Conservation (phyloP, 2,797 vertebrate species). For the Chaetodon trifasciatus region DNA sequence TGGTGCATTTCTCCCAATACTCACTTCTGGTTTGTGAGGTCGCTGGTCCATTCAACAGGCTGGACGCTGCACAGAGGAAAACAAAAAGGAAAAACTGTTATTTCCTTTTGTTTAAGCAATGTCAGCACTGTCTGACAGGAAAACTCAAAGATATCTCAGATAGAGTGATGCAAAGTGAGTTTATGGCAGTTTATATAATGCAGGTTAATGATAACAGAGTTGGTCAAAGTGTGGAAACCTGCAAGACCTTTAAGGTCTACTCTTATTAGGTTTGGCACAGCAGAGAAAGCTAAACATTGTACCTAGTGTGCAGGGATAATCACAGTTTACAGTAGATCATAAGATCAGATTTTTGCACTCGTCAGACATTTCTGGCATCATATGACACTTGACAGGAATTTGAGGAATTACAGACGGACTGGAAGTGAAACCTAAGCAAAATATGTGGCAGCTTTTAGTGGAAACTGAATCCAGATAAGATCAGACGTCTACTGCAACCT, state of each 20-base stretch:
- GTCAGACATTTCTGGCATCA: conserved; percentile 29
- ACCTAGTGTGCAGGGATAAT: background rate
- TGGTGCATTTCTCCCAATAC: conserved; percentile 37
- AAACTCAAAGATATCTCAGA: background rate
- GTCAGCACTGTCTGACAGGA: conserved; percentile 39
- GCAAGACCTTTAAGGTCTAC: conserved; percentile 55
- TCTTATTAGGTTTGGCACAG: background rate
- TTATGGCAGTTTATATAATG: conserved; percentile 13
- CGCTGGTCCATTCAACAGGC: conserved; percentile 81
- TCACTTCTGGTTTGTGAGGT: conserved; percentile 85
- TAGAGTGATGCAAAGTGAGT: background rate
- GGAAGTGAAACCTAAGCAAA: conserved; percentile 26
- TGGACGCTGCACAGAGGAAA: conserved; percentile 76
- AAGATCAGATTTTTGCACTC: background rate
- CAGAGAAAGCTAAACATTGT: conserved; percentile 16
- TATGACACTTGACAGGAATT: background rate
- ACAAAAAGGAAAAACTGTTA: conserved; percentile 13
- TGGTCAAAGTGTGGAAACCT: conserved; percentile 37
- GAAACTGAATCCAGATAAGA: conserved; percentile 27
- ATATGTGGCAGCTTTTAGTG: background rate
- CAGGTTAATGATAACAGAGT: conserved; percentile 40
- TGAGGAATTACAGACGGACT: background rate
- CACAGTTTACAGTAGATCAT: background rate
- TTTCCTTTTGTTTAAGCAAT: conserved; percentile 16
- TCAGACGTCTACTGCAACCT: conserved; percentile 8